Base-by-base conservation (phyloP, 1,140 invertebrate genomes). In the Andricus grossulariae region DNA sequence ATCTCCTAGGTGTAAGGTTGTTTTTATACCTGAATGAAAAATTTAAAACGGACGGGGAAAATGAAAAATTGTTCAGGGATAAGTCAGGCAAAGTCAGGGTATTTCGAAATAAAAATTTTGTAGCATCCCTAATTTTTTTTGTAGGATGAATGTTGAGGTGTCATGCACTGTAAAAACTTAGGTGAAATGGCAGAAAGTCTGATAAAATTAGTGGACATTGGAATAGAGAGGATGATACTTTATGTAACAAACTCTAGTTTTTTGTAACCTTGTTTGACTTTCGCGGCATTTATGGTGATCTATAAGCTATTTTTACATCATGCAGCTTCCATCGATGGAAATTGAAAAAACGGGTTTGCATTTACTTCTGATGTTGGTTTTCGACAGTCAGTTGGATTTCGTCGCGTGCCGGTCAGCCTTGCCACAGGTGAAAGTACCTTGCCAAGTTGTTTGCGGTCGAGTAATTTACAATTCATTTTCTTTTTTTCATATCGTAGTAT, bases 381-480 rank as follows among this genome's bases (percentile, higher is more conserved):
- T 66, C 13, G 60, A 66, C 25, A 66, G 60, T 66, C 39, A 45
- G 10, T 39, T n/a, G 52, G 32, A 66, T 39, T 66, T 66, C 25
- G 60, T n/a, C 25, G 25, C 60, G 25, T 66, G 60, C 13, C 60
- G 60, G 25, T 66, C 60, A 66, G 60, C 60, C 60, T 66, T 66
- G 18, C n/a, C 19, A 25, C 25, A 66, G 25, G 60, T 66, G 60
- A 66, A 66, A 66, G 60, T 66, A 32, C 15, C 60, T 45, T 66
- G 15, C 21, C 13, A 32, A 66, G 60, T 66, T 25, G 60, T 66
- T 32, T 66, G 21, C 57, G 8, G 60, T 45, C 60, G 32, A 66
- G 60, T 66, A 66, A 39, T 66, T 11, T 25, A 32, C 57, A 16
- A 66, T 66, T 66, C 25, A 66, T 32, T 66, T 66, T 66, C n/a